Evolutionary conservation across 92 coral and sea anemone species (phyloP), one percentile per base, ranked within the genome.

Genomic region (Paragorgia papillata): DNA sequence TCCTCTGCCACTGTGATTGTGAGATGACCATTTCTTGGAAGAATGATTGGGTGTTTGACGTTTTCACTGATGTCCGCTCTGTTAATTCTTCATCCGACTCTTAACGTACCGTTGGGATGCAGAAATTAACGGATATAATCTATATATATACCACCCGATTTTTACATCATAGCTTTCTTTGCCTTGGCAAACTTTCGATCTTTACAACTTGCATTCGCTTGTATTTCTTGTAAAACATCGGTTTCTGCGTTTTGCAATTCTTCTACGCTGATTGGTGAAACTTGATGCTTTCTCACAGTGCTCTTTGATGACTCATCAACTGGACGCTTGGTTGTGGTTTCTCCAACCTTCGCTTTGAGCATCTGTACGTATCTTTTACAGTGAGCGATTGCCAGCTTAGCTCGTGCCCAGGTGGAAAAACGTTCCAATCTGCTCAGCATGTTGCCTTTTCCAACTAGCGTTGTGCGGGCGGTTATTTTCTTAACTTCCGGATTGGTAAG

Each of bases 371-470:
- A 76, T 62, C 58, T 44, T 34, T 2, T 41, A 48, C 39, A 62
- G 25, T 44, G 24, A 12, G 73, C 61, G 4, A 76, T 40, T 46
- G 82, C 59, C 14, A 62, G 1, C 71, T 76, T 76, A 26, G 69
- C 68, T 53, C 37, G 0, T 29, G 22, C 12, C 75, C 82, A 76
- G 33, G 46, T 27, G 33, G 82, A 63, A 51, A 76, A 76, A 34
- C 57, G 55, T 19, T 76, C 82, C 10, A 76, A 46, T 46, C 82
- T 61, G 59, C 61, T 62, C 1, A 41, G 35, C 82, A 76, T 62
- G 54, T 20, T 30, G 17, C 25, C 14, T 59, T 62, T 43, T 32
- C 19, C 41, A 26, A 44, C 62, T 31, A 18, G n/a, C 37, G 61
- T 8, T 43, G 27, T 31, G 14, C 41, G 24, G 59, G 76, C 35